Conservation (phyloP, 2,797 vertebrate species). For the Semotilus atromaculatus region DNA sequence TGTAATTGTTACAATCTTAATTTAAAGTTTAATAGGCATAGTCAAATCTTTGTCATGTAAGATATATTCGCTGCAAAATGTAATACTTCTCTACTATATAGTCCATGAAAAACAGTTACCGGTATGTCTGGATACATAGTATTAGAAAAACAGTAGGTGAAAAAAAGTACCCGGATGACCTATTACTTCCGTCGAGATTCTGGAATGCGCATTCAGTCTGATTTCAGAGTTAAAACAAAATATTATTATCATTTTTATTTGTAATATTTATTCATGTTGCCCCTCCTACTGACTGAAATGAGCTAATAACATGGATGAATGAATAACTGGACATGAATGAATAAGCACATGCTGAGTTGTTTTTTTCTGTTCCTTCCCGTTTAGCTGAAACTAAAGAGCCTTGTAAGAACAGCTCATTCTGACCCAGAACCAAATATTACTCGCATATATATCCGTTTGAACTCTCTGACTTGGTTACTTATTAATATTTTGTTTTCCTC, state of each 20-base stretch:
- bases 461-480: slow-evolving; percentile 41
- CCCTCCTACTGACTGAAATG: neutral
- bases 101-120: neutral
- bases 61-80: too few species aligned
- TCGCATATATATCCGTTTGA: slow-evolving; percentile 10
- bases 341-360: neutral
- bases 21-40: neutral
- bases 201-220: neutral
- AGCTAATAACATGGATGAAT: neutral
- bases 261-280: neutral
- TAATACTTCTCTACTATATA: neutral
- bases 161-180: neutral
- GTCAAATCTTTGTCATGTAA: neutral
- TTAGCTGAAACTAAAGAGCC: slow-evolving; percentile 6
- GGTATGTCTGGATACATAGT: too few species aligned
- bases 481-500: slow-evolving; percentile 40
- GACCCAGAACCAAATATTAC: slow-evolving; percentile 21
- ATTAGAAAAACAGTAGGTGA: neutral
- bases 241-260: neutral
- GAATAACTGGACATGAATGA: neutral
- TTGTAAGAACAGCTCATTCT: slow-evolving; percentile 19
- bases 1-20: neutral
- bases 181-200: neutral
- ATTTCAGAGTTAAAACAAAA: neutral
- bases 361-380: neutral